Base-by-base conservation (phyloP, 2,113 vertebrate genomes). In the Vidua macroura region DNA sequence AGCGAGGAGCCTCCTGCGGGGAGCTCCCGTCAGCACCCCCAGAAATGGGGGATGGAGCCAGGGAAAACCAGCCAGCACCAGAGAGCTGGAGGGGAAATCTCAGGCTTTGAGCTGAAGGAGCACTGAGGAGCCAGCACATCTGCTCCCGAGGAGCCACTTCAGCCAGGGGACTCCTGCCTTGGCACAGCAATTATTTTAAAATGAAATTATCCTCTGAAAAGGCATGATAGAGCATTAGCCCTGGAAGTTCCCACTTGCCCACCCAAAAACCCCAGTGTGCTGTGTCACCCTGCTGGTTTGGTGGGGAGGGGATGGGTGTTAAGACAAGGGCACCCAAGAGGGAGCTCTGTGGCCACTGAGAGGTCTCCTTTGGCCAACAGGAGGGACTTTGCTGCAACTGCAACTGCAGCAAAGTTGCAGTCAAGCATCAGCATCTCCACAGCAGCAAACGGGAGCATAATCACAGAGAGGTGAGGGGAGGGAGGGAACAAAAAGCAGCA, bases 401-500 rank as follows among this genome's bases (percentile, higher is more conserved):
- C 68, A 21, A 43, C 51, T 52, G 55, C 88, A 62, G 88, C 59
- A 25, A 80, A 93, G 64, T 35, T 15, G 55, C 88, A 74, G 63
- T 6, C 31, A 7, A n/a, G 60, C 1, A 0, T 19, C 4, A 10
- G 24, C 11, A 2, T 53, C 80, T 81, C 81, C 7, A 5, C 5
- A 52, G 86, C 9, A 0, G 72, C 82, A 46, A 53, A 83, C 0
- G 0, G 86, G 75, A 94, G 86, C 2, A 1, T 8, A 96, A 95
- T 80, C 92, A 88, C 73, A 7, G 70, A 83, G 80, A 91, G 87
- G 87, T 48, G 94, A 93, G 94, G 87, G 69, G 60, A 83, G 89
- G 90, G 46, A 75, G 92, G 83, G 94, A 90, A 82, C 83, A 83
- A 93, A 94, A 96, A 94, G 56, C 94, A 88, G 92, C 95, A 88